Evolutionary conservation across 2,113 vertebrate species (phyloP).

Genomic region (Lycaon pictus): DNA sequence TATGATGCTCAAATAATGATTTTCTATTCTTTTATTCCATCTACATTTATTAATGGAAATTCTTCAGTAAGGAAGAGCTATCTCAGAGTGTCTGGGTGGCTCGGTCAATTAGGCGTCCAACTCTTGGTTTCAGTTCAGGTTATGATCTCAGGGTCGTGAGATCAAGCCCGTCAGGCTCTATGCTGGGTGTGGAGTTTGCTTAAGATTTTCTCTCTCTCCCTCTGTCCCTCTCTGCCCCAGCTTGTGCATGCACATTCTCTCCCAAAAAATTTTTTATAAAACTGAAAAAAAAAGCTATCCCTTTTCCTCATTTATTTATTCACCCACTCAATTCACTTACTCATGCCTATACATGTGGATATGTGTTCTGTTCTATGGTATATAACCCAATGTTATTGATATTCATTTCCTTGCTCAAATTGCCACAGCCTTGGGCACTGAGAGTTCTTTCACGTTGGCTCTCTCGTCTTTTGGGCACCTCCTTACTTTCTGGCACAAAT

Average conservation of each 20-base stretch:
- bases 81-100: not conserved
- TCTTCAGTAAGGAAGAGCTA: not conserved
- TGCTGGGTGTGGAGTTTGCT: not conserved
- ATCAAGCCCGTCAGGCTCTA: not conserved
- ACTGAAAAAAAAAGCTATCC: not conserved
- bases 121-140: not conserved
- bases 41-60: not conserved
- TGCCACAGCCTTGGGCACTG: not conserved
- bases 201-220: not conserved
- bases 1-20: not conserved
- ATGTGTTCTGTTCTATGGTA: not conserved
- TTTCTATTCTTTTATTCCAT: not conserved
- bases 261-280: not conserved
- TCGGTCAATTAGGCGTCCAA: not conserved
- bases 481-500: constrained; percentile 20
- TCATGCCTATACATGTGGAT: not conserved
- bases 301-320: not conserved
- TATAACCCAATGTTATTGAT: not conserved
- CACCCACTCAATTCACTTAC: not conserved
- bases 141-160: not conserved
- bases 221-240: too few relatives aligned
- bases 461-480: not conserved
- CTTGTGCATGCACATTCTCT: not conserved
- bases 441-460: not conserved
- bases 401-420: not conserved